Evolutionary conservation across 2,888 invertebrate species (phyloP).

Genomic region (Lepidochrysops patricia): DNA sequence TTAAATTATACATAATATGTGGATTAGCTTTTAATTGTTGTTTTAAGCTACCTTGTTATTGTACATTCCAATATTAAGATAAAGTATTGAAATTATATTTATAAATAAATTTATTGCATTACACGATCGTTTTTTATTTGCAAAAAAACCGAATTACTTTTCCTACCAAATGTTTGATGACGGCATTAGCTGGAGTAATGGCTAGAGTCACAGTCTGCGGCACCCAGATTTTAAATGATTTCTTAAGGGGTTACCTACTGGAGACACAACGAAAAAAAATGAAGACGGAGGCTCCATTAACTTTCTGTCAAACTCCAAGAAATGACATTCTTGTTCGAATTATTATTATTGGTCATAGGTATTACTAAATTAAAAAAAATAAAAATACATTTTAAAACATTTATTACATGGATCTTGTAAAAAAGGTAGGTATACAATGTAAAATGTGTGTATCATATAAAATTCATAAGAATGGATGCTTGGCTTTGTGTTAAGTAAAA

Average conservation of each 20-base stretch:
- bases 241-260: too few species aligned
- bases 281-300: too few species aligned
- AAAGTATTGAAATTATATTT: background rate
- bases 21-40: background rate
- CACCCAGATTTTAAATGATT: too few species aligned
- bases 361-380: background rate
- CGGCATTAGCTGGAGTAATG: too few species aligned
- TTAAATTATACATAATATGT: background rate
- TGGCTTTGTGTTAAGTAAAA: background rate
- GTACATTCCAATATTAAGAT: background rate
- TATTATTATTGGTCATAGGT: background rate
- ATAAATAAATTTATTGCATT: background rate
- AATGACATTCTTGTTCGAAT: too few species aligned
- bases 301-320: too few species aligned
- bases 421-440: constrained; percentile 3
- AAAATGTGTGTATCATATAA: background rate
- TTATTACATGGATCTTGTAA: background rate
- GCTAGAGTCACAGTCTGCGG: too few species aligned
- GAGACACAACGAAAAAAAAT: too few species aligned
- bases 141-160: too few species aligned
- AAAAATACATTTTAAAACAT: background rate
- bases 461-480: background rate
- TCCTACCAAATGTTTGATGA: too few species aligned
- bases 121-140: background rate
- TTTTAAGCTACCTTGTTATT: background rate